phyloP scores from a whole-genome alignment of 1,140 invertebrate species.

The Papilio machaon region DNA sequence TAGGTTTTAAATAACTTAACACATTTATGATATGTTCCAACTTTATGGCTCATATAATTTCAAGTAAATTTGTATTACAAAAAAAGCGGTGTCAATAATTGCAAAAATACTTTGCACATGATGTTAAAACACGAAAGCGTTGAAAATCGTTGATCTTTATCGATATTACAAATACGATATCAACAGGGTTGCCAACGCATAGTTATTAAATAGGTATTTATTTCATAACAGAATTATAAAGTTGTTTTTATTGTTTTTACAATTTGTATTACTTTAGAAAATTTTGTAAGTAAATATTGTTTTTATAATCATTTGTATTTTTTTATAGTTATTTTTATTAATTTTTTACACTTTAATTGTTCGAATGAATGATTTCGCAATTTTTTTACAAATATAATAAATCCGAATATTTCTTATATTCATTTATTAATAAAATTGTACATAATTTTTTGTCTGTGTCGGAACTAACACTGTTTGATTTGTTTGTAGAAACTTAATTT shows the following conservation, averaged over 20 bases:
- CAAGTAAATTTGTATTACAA: not conserved
- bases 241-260: not conserved
- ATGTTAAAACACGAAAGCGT: constrained; percentile 32
- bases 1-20: not conserved
- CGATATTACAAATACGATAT: constrained; percentile 29
- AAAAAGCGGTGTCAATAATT: constrained; percentile 20
- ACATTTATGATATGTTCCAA: not conserved
- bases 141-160: constrained; percentile 35
- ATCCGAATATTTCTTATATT: too few relatives aligned
- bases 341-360: too few relatives aligned
- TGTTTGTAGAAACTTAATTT: not conserved
- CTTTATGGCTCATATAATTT: constrained; percentile 5
- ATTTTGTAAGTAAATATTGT: too few relatives aligned
- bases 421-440: not conserved
- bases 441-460: not conserved
- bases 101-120: constrained; percentile 33
- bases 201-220: not conserved
- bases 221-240: not conserved
- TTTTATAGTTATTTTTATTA: too few relatives aligned
- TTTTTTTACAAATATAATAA: too few relatives aligned
- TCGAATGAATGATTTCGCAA: too few relatives aligned
- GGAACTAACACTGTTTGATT: not conserved
- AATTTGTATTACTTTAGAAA: not conserved
- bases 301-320: too few relatives aligned
- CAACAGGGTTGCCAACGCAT: constrained; percentile 7